Conservation (phyloP, 1,140 invertebrate species). For the Eumeta japonica region DNA sequence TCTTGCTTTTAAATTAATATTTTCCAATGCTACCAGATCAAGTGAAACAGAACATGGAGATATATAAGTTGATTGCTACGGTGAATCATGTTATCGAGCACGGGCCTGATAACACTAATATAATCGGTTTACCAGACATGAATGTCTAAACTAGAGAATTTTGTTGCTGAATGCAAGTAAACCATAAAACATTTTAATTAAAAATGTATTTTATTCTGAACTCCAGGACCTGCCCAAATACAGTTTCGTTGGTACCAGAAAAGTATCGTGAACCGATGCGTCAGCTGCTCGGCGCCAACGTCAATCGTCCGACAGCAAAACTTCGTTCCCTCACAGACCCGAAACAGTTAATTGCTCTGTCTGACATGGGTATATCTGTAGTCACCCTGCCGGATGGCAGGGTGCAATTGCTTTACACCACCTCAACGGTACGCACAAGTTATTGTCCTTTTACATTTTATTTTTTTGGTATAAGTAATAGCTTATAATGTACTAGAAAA, state of each 20-base stretch:
- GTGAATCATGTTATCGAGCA: too few species aligned
- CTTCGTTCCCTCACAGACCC: slow-evolving; percentile 82
- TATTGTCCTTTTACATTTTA: too few species aligned
- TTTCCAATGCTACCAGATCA: too few species aligned
- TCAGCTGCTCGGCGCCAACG: slow-evolving; percentile 82
- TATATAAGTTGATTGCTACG: too few species aligned
- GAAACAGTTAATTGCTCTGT: slow-evolving; percentile 84
- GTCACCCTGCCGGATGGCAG: slow-evolving; percentile 84
- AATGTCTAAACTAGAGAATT: too few species aligned
- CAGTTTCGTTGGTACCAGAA: slow-evolving; percentile 77
- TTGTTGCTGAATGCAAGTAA: too few species aligned
- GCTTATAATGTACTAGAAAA: neutral
- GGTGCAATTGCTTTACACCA: slow-evolving; percentile 86
- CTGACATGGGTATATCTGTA: slow-evolving; percentile 93
- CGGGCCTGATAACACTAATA: too few species aligned
- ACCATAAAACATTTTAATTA: slow-evolving; percentile 18
- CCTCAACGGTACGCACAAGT: slow-evolving; percentile 67
- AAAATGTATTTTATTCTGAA: too few species aligned
- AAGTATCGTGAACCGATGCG: slow-evolving; percentile 75
- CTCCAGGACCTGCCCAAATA: slow-evolving; percentile 79
- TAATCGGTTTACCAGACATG: too few species aligned
- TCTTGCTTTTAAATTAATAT: too few species aligned
- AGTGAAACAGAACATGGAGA: too few species aligned
- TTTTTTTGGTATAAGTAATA: neutral
- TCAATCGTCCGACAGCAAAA: slow-evolving; percentile 68